phyloP scores from a whole-genome alignment of 2,888 invertebrate genomes.

The Orchesellides sinensis region DNA sequence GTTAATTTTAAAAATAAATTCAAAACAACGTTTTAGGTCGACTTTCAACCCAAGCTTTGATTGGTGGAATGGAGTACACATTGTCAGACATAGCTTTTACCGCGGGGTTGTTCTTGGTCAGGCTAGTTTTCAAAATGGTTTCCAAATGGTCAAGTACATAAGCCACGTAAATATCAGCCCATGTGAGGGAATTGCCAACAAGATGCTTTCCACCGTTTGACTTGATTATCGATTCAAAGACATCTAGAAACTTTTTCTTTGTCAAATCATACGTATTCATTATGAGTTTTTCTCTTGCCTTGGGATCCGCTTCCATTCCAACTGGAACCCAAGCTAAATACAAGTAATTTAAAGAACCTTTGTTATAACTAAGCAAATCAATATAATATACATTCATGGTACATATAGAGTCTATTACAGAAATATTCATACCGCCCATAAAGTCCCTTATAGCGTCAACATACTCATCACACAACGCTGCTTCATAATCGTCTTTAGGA shows the following conservation, averaged over 20 bases:
- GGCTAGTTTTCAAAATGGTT: not conserved
- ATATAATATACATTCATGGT: no score
- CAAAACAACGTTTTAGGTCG: no score
- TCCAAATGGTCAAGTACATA: not conserved
- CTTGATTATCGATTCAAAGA: slow-evolving; percentile 34
- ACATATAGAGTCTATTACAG: no score
- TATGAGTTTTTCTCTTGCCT: not conserved
- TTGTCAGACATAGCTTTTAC: not conserved
- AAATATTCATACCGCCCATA: not conserved
- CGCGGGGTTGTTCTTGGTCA: not conserved
- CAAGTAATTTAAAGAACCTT: no score
- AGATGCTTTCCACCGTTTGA: slow-evolving; percentile 34
- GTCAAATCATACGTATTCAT: not conserved
- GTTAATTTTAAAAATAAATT: no score
- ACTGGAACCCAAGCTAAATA: slow-evolving; percentile 22
- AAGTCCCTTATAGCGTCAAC: slow-evolving; percentile 80
- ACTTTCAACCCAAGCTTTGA: not conserved
- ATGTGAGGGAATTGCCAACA: slow-evolving; percentile 49
- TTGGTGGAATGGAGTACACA: not conserved
- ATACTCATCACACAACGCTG: slow-evolving; percentile 80
- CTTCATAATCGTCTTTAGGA: slow-evolving; percentile 80
- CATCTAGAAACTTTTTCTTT: not conserved
- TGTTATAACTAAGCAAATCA: no score
- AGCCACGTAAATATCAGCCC: slow-evolving; percentile 30
- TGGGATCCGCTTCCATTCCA: not conserved